phyloP scores from a whole-genome alignment of 2,888 invertebrate genomes.

The Ectemnius lituratus region DNA sequence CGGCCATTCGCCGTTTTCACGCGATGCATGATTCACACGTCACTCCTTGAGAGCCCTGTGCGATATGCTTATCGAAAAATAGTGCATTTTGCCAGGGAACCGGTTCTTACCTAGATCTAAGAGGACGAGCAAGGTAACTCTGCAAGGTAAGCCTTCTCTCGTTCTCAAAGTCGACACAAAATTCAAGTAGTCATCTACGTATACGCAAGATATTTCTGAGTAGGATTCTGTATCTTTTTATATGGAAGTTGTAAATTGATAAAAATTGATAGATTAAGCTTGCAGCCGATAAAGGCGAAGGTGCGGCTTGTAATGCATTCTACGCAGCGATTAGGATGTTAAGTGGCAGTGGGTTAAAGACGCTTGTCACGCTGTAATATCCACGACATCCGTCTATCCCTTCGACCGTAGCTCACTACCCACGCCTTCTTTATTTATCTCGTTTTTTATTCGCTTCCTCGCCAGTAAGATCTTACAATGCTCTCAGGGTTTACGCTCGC shows the following conservation, averaged over 20 bases:
- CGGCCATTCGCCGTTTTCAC: slow-evolving; percentile 49
- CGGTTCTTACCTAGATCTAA: slow-evolving; percentile 47
- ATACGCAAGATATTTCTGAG: no score
- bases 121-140: neutral
- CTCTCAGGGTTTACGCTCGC: slow-evolving; percentile 61
- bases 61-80: slow-evolving; percentile 59
- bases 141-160: neutral
- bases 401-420: slow-evolving; percentile 48
- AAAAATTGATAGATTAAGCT: no score
- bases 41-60: slow-evolving; percentile 31
- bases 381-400: slow-evolving; percentile 44
- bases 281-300: slow-evolving; percentile 6
- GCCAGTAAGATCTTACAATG: slow-evolving; percentile 55
- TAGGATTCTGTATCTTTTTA: neutral
- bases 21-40: slow-evolving; percentile 39
- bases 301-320: slow-evolving; percentile 22
- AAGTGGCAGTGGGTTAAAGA: slow-evolving; percentile 47
- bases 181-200: no score
- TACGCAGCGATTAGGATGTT: slow-evolving; percentile 55
- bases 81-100: slow-evolving; percentile 52
- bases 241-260: slow-evolving; percentile 8
- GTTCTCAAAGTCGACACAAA: neutral
- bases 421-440: slow-evolving; percentile 49
- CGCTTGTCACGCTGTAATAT: slow-evolving; percentile 50
- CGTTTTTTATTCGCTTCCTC: slow-evolving; percentile 45